Evolutionary conservation across 1,140 invertebrate species (phyloP), one percentile per base, ranked within the genome.

Genomic region (Vanessa atalanta): DNA sequence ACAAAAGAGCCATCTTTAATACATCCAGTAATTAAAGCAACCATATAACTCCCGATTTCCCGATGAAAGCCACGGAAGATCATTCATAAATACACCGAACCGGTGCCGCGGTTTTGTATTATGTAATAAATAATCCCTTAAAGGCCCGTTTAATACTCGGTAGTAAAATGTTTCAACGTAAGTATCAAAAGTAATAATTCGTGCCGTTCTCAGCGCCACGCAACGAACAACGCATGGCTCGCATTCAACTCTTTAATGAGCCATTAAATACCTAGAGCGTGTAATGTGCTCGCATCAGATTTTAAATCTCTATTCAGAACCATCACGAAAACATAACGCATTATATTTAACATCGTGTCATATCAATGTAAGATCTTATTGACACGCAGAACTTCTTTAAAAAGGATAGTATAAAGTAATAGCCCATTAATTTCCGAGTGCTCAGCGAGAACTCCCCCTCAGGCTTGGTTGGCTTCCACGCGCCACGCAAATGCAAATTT

Each of bases 91-190:
- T 16, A 57, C 20, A 23, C 48, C 0, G 0, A 51, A 12, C 53
- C 4, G 50, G 51, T 53, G 15, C 7, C 51, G 15, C 8, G 51
- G 51, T 23, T 57, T 9, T 20, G 8, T 9, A 23, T 57, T 20
- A n/a, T 57, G 53, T 57, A 23, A 57, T 23, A 23, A 57, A 57
- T 51, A 57, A 57, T 20, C 53, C 16, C 23, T 57, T 57, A 23
- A 23, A 57, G 55, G 9, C 55, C 55, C 55, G 23, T 57, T 57
- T 57, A 57, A 57, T 57, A 23, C 23, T 57, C 13, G 16, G 7
- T 57, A 57, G 23, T 57, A 57, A 26, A 57, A 26, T 20, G 11
- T 23, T 57, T 23, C 13, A 23, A 3, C 23, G 23, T 26, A 12
- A 6, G 20, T 57, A n/a, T 16, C 15, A 55, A 55, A n/a, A 16